A percentile compares a stretch with the other conserved stretches of the same genome.
Conservation (phyloP, 1,140 invertebrate genomes). For the Calephelis nemesis region DNA sequence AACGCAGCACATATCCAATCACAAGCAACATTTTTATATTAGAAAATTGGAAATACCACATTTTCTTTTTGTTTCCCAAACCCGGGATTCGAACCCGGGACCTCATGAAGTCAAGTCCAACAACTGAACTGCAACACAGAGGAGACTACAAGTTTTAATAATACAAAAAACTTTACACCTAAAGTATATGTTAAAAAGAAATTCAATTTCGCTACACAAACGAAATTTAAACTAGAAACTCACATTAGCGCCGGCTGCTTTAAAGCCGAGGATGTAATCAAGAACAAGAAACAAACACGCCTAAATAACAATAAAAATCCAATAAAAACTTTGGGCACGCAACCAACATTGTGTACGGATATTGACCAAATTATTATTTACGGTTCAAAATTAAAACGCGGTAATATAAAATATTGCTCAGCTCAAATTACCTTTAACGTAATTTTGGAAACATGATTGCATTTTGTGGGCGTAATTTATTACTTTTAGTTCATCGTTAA, state of each 20-base stretch:
- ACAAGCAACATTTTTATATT: too few species aligned
- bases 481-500: neutral
- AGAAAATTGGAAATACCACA: too few species aligned
- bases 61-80: too few species aligned
- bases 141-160: too few species aligned
- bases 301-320: conserved; percentile 79
- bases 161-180: conserved; percentile 22
- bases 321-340: conserved; percentile 77
- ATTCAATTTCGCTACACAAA: conserved; percentile 21
- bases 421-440: neutral
- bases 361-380: conserved; percentile 78
- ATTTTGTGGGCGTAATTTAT: neutral
- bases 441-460: conserved; percentile 1
- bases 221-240: conserved; percentile 47
- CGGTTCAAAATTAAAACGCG: conserved; percentile 70
- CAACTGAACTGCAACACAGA: too few species aligned
- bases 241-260: conserved; percentile 74
- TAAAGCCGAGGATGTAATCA: conserved; percentile 75
- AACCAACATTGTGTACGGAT: conserved; percentile 71
- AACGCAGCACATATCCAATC: too few species aligned
- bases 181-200: conserved; percentile 27
- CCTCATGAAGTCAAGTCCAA: too few species aligned
- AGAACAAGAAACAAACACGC: conserved; percentile 77
- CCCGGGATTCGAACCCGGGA: too few species aligned
- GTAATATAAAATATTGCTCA: conserved; percentile 61